Evolutionary conservation across 2,888 invertebrate genomes (phyloP), one percentile per base, ranked within the genome.

Genomic region (Orgyia antiqua): DNA sequence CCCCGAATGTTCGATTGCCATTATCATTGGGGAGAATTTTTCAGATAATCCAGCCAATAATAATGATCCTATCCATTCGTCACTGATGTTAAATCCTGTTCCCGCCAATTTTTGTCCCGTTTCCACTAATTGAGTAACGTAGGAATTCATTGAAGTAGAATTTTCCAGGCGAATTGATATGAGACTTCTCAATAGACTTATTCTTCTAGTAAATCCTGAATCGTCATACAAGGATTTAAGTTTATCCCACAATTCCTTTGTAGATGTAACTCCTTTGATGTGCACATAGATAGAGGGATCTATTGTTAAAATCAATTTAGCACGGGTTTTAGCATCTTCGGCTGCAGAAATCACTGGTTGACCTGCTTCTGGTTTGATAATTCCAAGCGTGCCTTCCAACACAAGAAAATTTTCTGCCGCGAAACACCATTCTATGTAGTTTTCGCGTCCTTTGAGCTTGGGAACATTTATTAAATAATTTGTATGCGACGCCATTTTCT

Each of bases 141-240:
- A 23, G 2, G 20, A 20, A 3, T 3, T 15, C 17, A 15, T 15
- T 6, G 30, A 35, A 5, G 9, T 18, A 3, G 8, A 27, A 15
- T 15, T 35, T 27, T 35, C 35, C 2, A 35, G 27, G 11, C 28
- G 28, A 7, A 33, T 33, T 7, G 24, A 28, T n/a, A 28, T 33
- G 2, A 33, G 11, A 25, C 13, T 19, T 19, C 33, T 13, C 1
- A 33, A 11, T 9, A 28, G 10, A 20, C 24, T 25, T 5, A 25
- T 33, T 8, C 15, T 10, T 13, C 33, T 10, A 13, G 31, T 13
- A n/a, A 26, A 31, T 2, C 31, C 27, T 2, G 31, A 27, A 21
- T 27, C 31, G 12, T 32, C 32, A 10, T 28, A 28, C 12, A 39
- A 8, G 0, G 15, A 6, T 11, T 20, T 28, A 6, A 33, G 9